Evolutionary conservation across 2,888 invertebrate species (phyloP).

Genomic region (Stramonita haemastoma): DNA sequence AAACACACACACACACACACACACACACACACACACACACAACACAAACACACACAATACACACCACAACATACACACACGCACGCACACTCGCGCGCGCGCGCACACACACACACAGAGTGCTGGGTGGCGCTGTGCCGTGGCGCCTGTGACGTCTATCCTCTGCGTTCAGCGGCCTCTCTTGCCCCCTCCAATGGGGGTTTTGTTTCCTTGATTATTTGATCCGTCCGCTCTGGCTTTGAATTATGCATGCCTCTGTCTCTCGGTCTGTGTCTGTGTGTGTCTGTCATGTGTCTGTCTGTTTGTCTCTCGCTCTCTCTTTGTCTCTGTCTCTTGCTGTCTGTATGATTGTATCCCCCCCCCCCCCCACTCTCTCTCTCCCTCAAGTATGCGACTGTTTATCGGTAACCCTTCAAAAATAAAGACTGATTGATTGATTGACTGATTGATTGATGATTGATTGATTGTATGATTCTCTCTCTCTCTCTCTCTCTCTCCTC

Average conservation of each 20-base stretch:
- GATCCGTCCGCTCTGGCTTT: background rate
- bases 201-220: slow-evolving; percentile 23
- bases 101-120: too few relatives aligned
- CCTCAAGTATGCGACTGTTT: background rate
- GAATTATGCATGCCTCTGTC: slow-evolving; percentile 6
- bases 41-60: too few relatives aligned
- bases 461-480: background rate
- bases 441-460: too few relatives aligned
- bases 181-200: background rate
- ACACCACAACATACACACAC: too few relatives aligned
- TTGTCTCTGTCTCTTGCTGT: background rate
- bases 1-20: too few relatives aligned
- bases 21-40: too few relatives aligned
- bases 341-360: background rate
- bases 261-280: background rate
- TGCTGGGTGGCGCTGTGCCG: background rate
- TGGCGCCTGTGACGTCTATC: background rate
- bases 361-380: background rate
- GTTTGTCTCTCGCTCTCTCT: background rate
- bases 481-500: background rate
- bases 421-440: too few relatives aligned
- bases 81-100: too few relatives aligned
- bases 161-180: background rate
- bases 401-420: too few relatives aligned
- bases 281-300: background rate